Evolutionary conservation across 1,140 invertebrate genomes (phyloP), one percentile per base, ranked within the genome.

Genomic region (Matsumurasca onukii): DNA sequence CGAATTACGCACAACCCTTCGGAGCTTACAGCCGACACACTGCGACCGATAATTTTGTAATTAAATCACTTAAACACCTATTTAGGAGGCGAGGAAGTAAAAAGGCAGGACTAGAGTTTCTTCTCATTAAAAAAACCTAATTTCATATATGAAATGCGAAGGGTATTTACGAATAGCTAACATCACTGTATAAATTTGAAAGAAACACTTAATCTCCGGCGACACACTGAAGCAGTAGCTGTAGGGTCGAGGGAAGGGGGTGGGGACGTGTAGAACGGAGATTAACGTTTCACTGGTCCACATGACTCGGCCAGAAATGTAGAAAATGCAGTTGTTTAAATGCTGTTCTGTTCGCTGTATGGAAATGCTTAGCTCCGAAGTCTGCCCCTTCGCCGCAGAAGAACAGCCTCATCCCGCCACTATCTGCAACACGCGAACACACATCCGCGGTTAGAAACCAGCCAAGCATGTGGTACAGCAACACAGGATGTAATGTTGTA

Each of bases 71-170:
- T 31, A 27, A 29, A 3, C 59, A n/a, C 12, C 31, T 31, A 59
- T 29, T 9, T 63, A 20, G 59, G 29, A 66, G 64, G 64, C 39
- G 64, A 59, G 67, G 64, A 65, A 69, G 63, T 69, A 63, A 63
- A 70, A 73, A 67, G 71, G 70, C 72, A 69, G 71, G 72, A 73
- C 72, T 73, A 73, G 72, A 73, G 71, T 31, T 66, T 63, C 31
- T 63, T 13, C 39, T 63, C 31, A 63, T 31, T 49, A 24, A 31
- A 31, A 73, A 51, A 45, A 51, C n/a, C 49, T 51, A 17, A 22
- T 20, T 51, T 73, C 71, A 70, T 72, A 69, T 39, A 73, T 69
- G n/a, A 69, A 73, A 49, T 49, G 55, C 48, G 64, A 73, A 71
- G 49, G 61, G 66, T 55, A n/a, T 13, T 59, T 59, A 31, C 59